phyloP scores from a whole-genome alignment of 2,888 invertebrate genomes.

The Tipula vernalis region DNA sequence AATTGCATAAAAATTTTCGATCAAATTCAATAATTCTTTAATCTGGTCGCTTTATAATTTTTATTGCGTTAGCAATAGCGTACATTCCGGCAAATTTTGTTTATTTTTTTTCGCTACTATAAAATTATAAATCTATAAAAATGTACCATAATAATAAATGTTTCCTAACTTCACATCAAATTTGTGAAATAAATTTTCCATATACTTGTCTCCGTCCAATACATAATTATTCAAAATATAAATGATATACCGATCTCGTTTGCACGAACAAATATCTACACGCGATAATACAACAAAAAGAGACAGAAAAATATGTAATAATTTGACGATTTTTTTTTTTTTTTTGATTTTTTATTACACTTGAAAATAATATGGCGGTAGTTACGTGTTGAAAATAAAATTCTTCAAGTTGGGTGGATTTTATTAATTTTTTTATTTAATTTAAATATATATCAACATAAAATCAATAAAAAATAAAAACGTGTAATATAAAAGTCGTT shows the following conservation, averaged over 20 bases:
- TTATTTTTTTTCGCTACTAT: background rate
- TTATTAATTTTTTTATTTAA: background rate
- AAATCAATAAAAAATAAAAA: background rate
- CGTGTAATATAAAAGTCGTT: background rate
- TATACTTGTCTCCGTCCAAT: background rate
- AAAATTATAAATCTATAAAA: background rate
- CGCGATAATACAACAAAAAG: background rate
- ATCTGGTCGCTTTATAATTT: no score
- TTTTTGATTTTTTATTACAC: background rate
- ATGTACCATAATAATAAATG: background rate
- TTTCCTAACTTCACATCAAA: background rate
- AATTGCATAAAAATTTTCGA: no score
- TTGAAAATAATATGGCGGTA: slow-evolving; percentile 10
- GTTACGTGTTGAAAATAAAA: slow-evolving; percentile 9
- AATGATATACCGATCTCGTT: background rate
- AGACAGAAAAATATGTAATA: background rate
- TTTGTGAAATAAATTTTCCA: background rate
- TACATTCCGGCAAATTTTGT: background rate
- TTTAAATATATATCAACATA: background rate
- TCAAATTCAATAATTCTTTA: no score
- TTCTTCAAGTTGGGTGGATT: slow-evolving; percentile 9
- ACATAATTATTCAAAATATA: background rate
- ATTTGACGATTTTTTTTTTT: background rate
- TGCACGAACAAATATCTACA: background rate
- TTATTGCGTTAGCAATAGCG: no score